phyloP scores from a whole-genome alignment of 2,797 vertebrate species.

The Amphiprion clarkii region DNA sequence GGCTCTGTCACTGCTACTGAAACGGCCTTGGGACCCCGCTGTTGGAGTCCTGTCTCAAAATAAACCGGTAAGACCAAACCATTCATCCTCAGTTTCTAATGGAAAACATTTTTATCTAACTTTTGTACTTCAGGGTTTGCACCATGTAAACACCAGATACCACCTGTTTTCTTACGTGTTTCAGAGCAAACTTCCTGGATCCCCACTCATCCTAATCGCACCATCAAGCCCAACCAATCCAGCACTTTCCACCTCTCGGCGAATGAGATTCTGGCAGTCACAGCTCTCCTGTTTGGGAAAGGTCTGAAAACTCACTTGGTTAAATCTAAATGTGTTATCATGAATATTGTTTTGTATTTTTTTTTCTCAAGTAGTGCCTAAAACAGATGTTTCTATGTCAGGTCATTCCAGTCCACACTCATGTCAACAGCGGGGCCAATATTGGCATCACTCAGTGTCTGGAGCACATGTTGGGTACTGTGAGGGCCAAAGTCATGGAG shows the following conservation, averaged over 20 bases:
- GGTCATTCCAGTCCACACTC: constrained; percentile 94
- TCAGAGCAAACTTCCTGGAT: constrained; percentile 96
- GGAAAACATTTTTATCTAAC: not conserved
- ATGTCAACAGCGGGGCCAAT: constrained; percentile 90
- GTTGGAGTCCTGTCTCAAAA: constrained; percentile 97
- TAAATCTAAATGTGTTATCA: not conserved
- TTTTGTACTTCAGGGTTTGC: not conserved
- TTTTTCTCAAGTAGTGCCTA: not conserved
- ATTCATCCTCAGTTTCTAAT: not conserved
- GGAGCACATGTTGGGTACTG: constrained; percentile 94
- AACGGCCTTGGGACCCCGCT: constrained; percentile 98
- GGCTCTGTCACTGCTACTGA: constrained; percentile 94
- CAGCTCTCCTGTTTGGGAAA: constrained; percentile 98
- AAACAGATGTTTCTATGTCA: constrained; percentile 63
- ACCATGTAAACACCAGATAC: not conserved
- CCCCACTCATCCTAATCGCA: constrained; percentile 94
- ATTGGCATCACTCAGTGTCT: constrained; percentile 94
- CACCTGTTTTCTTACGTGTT: constrained; percentile 40
- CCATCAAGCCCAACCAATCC: constrained; percentile 93
- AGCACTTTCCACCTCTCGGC: constrained; percentile 90
- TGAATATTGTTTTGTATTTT: not conserved
- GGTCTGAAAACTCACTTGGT: constrained; percentile 76
- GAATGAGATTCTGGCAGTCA: constrained; percentile 98
- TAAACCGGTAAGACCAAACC: constrained; percentile 88
- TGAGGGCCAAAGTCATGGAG: constrained; percentile 95